Evolutionary conservation across 1,140 invertebrate genomes (phyloP).

Genomic region (Araneus ventricosus): DNA sequence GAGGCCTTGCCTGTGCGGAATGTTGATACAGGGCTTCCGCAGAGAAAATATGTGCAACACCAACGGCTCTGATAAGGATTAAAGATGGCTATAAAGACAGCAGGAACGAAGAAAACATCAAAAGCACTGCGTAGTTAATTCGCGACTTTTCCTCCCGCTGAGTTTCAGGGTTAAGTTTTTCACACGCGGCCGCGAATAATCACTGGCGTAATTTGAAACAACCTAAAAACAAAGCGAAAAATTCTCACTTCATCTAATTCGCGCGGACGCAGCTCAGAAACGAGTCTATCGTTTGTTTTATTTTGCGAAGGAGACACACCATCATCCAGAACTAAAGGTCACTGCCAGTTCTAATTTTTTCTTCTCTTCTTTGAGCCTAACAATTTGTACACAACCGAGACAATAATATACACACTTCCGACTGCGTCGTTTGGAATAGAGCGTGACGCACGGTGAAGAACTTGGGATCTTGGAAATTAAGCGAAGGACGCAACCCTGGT

Average conservation of each 20-base stretch:
- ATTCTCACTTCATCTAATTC: background rate
- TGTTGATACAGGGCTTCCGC: too few species aligned
- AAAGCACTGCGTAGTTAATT: background rate
- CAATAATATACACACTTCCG: background rate
- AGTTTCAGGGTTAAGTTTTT: slow-evolving; percentile 21
- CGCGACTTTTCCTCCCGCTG: background rate
- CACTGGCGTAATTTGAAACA: slow-evolving; percentile 1
- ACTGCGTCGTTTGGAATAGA: background rate
- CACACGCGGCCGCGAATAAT: background rate
- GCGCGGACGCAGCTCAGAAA: background rate
- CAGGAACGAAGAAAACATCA: background rate
- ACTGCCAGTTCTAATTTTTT: background rate
- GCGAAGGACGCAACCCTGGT: background rate
- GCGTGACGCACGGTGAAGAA: background rate
- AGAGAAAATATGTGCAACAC: too few species aligned
- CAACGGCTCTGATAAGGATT: too few species aligned
- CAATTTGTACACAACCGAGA: slow-evolving; percentile 25
- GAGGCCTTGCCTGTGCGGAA: too few species aligned
- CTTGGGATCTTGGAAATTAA: slow-evolving; percentile 46
- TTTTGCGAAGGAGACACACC: background rate
- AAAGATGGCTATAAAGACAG: too few species aligned
- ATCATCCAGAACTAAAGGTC: background rate
- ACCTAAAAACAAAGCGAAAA: background rate
- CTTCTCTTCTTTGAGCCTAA: background rate
- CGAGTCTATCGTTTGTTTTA: background rate